Percentiles rank a stretch among this genome's conserved stretches.
Evolutionary conservation across 2,888 invertebrate species (phyloP).

Genomic region (Erpobdella octoculata): DNA sequence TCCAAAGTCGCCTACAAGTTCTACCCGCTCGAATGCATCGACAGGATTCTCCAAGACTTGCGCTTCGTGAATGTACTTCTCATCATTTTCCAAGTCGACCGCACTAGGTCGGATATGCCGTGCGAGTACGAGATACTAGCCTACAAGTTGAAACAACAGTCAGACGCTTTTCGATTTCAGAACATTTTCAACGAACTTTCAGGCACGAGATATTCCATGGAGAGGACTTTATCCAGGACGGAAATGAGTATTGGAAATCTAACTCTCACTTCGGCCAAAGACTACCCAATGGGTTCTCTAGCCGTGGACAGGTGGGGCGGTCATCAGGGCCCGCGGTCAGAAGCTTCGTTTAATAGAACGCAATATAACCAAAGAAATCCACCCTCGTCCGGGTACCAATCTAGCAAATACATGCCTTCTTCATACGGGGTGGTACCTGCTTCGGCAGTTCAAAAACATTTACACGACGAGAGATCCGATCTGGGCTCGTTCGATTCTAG

Average conservation of each 20-base stretch:
- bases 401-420: background rate
- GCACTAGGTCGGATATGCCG: background rate
- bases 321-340: background rate
- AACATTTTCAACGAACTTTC: constrained; percentile 21
- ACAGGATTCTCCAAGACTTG: constrained; percentile 18
- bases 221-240: constrained; percentile 5
- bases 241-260: constrained; percentile 7
- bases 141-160: constrained; percentile 24
- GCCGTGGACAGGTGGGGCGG: constrained; percentile 22
- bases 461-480: background rate
- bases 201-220: background rate
- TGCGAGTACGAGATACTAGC: constrained; percentile 27
- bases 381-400: background rate
- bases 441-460: background rate
- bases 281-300: constrained; percentile 28
- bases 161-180: constrained; percentile 11
- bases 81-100: constrained; percentile 19
- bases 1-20: constrained; percentile 24
- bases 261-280: constrained; percentile 7
- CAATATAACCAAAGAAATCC: background rate
- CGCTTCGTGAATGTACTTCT: constrained; percentile 29
- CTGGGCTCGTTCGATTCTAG: constrained; percentile 23
- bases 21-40: constrained; percentile 23
- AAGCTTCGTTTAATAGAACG: constrained; percentile 12
- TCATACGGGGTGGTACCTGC: background rate